phyloP scores from a whole-genome alignment of 2,888 invertebrate genomes.

The Ectemnius cavifrons region DNA sequence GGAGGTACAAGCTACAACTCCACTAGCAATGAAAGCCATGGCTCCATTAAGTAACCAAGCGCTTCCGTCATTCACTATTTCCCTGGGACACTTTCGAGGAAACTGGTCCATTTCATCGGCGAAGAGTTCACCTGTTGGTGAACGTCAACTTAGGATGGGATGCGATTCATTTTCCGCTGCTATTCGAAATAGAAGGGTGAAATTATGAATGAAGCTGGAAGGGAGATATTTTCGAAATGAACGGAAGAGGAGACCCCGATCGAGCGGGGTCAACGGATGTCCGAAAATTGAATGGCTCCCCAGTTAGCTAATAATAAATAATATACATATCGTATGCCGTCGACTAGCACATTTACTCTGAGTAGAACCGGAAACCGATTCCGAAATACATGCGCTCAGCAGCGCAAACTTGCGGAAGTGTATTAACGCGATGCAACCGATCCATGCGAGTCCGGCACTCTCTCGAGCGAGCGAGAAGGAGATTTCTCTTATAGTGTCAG shows the following conservation, averaged over 20 bases:
- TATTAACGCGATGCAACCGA: neutral
- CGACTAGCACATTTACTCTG: conserved; percentile 42
- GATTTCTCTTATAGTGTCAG: conserved; percentile 20
- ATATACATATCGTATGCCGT: neutral
- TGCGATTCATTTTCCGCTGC: too few species aligned
- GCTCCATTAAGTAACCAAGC: too few species aligned
- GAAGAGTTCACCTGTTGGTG: too few species aligned
- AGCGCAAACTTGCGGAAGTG: conserved; percentile 62
- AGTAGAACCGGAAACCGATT: conserved; percentile 59
- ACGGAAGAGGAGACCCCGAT: conserved; percentile 11
- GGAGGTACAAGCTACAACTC: neutral
- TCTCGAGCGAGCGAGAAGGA: too few species aligned
- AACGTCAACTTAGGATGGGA: too few species aligned
- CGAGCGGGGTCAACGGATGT: conserved; percentile 37
- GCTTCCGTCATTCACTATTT: too few species aligned
- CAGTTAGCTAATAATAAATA: conserved; percentile 51
- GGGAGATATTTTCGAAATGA: too few species aligned
- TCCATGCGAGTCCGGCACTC: conserved; percentile 41
- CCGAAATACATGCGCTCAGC: conserved; percentile 48
- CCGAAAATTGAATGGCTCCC: conserved; percentile 29
- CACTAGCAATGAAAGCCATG: neutral
- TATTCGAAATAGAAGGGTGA: too few species aligned
- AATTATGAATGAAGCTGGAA: too few species aligned
- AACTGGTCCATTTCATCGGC: too few species aligned
- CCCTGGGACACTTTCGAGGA: too few species aligned